Conservation (phyloP, 2,113 vertebrate genomes). For the Mormoops blainvillei region DNA sequence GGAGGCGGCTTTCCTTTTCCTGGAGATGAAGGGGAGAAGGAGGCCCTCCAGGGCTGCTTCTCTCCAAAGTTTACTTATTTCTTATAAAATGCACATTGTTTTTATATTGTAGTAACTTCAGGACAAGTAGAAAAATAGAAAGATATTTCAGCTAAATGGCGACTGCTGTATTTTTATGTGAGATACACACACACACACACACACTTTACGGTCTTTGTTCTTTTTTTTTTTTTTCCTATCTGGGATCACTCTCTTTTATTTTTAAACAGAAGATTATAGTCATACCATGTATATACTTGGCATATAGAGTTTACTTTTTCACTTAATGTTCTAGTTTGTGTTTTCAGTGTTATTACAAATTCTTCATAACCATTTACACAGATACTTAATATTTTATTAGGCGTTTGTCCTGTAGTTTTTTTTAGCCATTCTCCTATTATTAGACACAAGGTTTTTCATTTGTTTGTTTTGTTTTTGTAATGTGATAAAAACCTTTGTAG, state of each 20-base stretch:
- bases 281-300: neutral
- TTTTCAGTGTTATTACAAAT: slow-evolving; percentile 13
- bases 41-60: neutral
- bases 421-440: neutral
- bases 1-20: neutral
- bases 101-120: neutral
- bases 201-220: neutral
- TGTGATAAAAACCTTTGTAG: neutral
- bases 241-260: neutral
- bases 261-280: neutral
- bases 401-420: neutral
- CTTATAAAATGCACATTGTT: neutral
- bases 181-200: neutral
- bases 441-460: neutral
- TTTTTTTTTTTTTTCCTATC: neutral
- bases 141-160: neutral
- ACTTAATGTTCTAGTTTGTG: neutral
- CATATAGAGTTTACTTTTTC: neutral
- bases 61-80: neutral
- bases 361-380: slow-evolving; percentile 24
- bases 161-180: neutral
- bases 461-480: neutral
- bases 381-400: neutral
- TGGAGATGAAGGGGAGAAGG: neutral
- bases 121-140: neutral